Percentiles rank a stretch among this genome's conserved stretches.
Conservation (phyloP, 2,113 vertebrate genomes). For the Dromaius novaehollandiae region DNA sequence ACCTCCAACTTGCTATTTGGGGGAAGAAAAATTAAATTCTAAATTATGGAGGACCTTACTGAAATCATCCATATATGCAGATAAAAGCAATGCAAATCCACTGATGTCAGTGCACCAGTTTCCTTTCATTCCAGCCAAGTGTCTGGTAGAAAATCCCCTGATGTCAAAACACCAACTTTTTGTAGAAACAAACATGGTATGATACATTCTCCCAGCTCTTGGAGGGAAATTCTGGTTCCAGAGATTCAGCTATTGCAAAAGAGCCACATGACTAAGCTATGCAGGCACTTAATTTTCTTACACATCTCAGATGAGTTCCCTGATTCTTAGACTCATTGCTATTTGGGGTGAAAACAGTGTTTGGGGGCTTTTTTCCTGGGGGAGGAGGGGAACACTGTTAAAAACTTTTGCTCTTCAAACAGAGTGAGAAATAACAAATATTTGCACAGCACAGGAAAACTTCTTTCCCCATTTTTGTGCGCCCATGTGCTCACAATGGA, state of each 20-base stretch:
- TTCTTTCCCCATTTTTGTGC: neutral
- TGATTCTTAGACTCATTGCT: neutral
- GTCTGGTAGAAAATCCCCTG: neutral
- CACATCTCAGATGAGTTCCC: neutral
- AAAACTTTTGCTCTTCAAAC: neutral
- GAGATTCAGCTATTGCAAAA: neutral
- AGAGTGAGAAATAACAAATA: neutral
- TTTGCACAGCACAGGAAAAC: neutral
- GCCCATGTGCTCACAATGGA: neutral
- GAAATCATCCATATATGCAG: neutral
- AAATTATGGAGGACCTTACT: neutral
- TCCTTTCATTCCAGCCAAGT: neutral
- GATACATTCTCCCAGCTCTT: neutral
- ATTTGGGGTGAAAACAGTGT: neutral
- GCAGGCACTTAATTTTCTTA: neutral
- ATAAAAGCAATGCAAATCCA: neutral
- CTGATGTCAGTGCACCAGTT: neutral
- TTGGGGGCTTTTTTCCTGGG: fast-evolving
- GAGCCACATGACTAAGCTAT: neutral
- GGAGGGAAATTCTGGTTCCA: neutral
- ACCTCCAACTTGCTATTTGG: neutral
- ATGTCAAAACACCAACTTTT: neutral
- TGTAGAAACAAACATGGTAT: neutral
- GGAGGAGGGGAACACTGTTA: neutral
- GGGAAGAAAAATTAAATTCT: neutral